A percentile compares a stretch with the other conserved stretches of the same genome.
Conservation (phyloP, 2,113 vertebrate species). For the Labeo rohita region DNA sequence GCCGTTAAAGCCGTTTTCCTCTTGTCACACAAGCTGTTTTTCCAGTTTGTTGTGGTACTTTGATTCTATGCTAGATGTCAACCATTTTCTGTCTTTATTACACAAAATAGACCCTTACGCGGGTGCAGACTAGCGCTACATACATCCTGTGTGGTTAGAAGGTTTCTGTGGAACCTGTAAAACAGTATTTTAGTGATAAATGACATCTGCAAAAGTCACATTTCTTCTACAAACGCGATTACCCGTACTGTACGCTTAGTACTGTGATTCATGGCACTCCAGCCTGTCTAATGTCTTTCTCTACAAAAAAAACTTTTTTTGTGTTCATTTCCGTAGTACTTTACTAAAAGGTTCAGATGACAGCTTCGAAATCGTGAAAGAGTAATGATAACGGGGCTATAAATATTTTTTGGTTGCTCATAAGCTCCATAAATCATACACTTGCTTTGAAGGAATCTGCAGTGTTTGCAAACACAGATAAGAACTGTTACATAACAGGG, state of each 20-base stretch:
- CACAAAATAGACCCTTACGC: not conserved
- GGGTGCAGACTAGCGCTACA: not conserved
- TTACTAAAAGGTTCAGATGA: not conserved
- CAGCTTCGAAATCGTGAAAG: not conserved
- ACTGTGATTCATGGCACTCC: slow-evolving; percentile 31
- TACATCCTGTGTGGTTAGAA: slow-evolving; percentile 52
- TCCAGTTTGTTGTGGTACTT: slow-evolving; percentile 32
- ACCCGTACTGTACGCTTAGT: not conserved
- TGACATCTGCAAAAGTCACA: not conserved
- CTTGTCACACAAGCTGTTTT: slow-evolving; percentile 5
- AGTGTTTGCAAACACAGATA: slow-evolving; percentile 15
- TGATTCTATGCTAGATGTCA: slow-evolving; percentile 18
- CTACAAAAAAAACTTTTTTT: not conserved
- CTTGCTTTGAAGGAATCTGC: not conserved
- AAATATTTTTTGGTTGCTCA: not conserved
- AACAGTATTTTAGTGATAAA: slow-evolving; percentile 7
- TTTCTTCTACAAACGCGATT: not conserved
- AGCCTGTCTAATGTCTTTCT: not conserved
- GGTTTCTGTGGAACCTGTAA: slow-evolving; percentile 41
- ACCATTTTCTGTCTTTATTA: slow-evolving; percentile 10
- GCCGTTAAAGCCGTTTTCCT: slow-evolving; percentile 22
- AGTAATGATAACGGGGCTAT: not conserved
- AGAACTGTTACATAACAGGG: not conserved
- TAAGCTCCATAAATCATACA: not conserved
- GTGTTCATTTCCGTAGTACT: not conserved